phyloP scores from a whole-genome alignment of 2,113 vertebrate species.

The Edolisoma coerulescens region DNA sequence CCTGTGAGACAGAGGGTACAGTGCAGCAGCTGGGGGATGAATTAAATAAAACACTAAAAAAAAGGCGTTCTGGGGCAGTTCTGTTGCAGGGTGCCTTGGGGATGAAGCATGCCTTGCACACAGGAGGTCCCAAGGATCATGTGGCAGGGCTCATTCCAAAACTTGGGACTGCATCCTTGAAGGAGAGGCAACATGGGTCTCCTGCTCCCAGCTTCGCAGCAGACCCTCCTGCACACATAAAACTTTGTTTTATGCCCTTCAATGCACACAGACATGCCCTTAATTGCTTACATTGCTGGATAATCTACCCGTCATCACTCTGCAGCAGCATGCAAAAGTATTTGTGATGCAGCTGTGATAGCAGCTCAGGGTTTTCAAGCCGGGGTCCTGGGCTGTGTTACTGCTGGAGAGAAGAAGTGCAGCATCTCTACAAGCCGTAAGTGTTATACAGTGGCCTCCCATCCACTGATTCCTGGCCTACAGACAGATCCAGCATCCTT shows the following conservation, averaged over 20 bases:
- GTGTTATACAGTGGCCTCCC: neutral
- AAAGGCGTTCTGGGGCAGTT: accelerated
- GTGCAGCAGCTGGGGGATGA: neutral
- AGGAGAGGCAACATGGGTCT: accelerated
- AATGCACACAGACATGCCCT: neutral
- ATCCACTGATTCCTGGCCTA: neutral
- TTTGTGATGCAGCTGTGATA: neutral
- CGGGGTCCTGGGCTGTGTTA: neutral
- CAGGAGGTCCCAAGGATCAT: neutral
- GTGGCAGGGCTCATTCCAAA: accelerated
- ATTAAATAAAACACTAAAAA: neutral
- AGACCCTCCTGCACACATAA: neutral
- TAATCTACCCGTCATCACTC: neutral
- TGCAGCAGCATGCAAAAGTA: neutral
- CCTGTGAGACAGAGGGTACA: neutral
- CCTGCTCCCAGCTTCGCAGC: neutral
- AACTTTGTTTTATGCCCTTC: neutral
- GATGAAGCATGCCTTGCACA: neutral
- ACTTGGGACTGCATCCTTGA: neutral
- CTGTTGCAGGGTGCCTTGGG: neutral
- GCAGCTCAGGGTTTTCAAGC: neutral
- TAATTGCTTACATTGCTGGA: neutral
- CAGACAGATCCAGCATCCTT: neutral
- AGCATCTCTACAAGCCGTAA: neutral
- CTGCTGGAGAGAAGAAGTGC: neutral